phyloP scores from a whole-genome alignment of 2,888 invertebrate genomes.

The Drosophila antonietae region DNA sequence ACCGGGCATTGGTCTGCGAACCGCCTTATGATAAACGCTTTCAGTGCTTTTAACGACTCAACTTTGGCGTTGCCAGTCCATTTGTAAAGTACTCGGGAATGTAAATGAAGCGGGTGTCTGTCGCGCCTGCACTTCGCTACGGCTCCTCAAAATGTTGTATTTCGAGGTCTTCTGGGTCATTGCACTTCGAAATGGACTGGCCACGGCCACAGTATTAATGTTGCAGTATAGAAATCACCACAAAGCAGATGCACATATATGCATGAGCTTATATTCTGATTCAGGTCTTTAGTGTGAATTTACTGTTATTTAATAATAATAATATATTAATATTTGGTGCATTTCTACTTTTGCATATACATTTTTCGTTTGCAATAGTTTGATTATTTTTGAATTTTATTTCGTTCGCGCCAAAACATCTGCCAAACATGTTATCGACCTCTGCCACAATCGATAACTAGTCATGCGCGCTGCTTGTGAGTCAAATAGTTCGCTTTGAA shows the following conservation, averaged over 20 bases:
- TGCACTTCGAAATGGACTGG: constrained; percentile 41
- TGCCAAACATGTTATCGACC: constrained; percentile 32
- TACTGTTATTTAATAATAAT: background rate
- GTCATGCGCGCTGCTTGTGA: constrained; percentile 37
- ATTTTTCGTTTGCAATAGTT: background rate
- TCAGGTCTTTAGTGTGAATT: background rate
- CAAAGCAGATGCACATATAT: background rate
- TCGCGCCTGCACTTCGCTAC: constrained; percentile 34
- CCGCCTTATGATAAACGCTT: constrained; percentile 56
- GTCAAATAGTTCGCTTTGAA: background rate
- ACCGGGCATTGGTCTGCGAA: constrained; percentile 38
- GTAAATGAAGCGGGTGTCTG: constrained; percentile 78
- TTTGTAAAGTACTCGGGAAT: constrained; percentile 79
- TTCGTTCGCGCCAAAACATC: constrained; percentile 23
- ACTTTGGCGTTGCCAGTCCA: constrained; percentile 58
- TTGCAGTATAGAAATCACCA: background rate
- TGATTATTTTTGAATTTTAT: constrained; percentile 6
- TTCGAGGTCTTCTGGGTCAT: constrained; percentile 75
- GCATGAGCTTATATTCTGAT: background rate
- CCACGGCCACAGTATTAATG: constrained; percentile 1
- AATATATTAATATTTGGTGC: background rate
- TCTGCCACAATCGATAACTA: constrained; percentile 34
- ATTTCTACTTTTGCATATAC: background rate
- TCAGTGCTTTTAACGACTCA: constrained; percentile 74
- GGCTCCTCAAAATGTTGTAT: constrained; percentile 27